Base-by-base conservation (phyloP, 2,888 invertebrate species). In the Nephrotoma appendiculata region DNA sequence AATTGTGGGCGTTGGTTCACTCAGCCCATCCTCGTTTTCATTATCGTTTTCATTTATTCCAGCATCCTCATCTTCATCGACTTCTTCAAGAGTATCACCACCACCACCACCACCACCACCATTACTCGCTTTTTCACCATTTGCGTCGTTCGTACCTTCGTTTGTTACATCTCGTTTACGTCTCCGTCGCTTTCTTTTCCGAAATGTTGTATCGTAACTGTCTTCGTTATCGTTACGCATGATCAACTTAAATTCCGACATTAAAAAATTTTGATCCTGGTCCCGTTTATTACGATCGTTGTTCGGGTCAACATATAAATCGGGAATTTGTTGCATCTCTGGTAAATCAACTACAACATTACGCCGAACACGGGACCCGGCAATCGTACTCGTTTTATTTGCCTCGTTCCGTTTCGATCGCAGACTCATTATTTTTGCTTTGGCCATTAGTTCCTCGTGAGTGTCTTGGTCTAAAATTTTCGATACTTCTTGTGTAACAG, bases 401-500 rank as follows among this genome's bases (percentile, higher is more conserved):
- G 12, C 86, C 83, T 86, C 84, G 84, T 88, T 86, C n/a, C 89
- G 88, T 86, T 89, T 89, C 31, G 88, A 86, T 83, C 89, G 87
- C 41, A 89, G 88, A 52, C 89, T 89, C 89, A 89, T 89, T 11
- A 89, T 89, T 88, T 89, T 89, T 1, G 89, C 89, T 86, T 89
- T 89, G 1, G 89, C 88, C 7, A 89, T 41, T 12, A 89, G 71
- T 71, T 89, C 89, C 83, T 89, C 89, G 6, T 88, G 88, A 9
- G 88, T 87, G 41, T 93, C 92, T 9, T 93, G 93, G 86, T 93
- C 92, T 41, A 87, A 85, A 86, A 87, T 86, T 85, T 86, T 52
- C 2, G 86, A 86, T 83, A 86, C 41, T 88, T 92, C 91, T 86
- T 90, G 44, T 6, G 42, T 85, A 19, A 85, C 44, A 6, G 85